Evolutionary conservation across 2,888 invertebrate genomes (phyloP), one percentile per base, ranked within the genome.

Genomic region (Drosophila mercatorum): DNA sequence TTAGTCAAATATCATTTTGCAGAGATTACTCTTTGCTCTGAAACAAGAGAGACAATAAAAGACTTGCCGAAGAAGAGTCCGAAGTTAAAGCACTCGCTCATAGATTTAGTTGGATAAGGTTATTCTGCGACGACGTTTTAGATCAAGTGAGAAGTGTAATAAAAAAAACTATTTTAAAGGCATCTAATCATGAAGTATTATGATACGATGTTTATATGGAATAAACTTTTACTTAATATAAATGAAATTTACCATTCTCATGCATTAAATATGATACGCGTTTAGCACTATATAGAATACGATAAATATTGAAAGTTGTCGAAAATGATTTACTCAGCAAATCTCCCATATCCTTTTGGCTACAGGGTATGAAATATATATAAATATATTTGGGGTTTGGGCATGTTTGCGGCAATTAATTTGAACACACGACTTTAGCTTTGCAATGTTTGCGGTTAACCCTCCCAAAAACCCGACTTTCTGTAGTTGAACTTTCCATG

Each of bases 371-470:
- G n/a, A 11, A 36, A 26, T 36, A 65, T 26, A 80, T 74, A 62
- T 51, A 69, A 75, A 85, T 84, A 17, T 74, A 82, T 82, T 79
- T 71, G 44, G 75, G 69, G 80, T 64, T 66, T 73, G 75, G 72
- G 57, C 60, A 47, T 73, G 80, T 83, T 81, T 81, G 83, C 60
- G 80, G 89, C 90, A 90, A 91, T 91, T 90, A 91, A 90, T 91
- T 91, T 80, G 87, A 90, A 73, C 87, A 75, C 71, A 75, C 84
- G 69, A 78, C 80, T 72, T 87, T 82, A 81, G 83, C 82, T 85
- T 88, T 86, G 83, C 83, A 83, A 90, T 85, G 89, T 89, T 90
- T 91, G 91, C 70, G 91, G 91, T 91, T 83, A 81, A 82, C 88
- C 85, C 61, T 59, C 59, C 58, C 59, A 63, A 47, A 44, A 31